Percentiles rank a stretch among this genome's conserved stretches.
Evolutionary conservation across 2,113 vertebrate species (phyloP).

Genomic region (Ranitomeya imitator): DNA sequence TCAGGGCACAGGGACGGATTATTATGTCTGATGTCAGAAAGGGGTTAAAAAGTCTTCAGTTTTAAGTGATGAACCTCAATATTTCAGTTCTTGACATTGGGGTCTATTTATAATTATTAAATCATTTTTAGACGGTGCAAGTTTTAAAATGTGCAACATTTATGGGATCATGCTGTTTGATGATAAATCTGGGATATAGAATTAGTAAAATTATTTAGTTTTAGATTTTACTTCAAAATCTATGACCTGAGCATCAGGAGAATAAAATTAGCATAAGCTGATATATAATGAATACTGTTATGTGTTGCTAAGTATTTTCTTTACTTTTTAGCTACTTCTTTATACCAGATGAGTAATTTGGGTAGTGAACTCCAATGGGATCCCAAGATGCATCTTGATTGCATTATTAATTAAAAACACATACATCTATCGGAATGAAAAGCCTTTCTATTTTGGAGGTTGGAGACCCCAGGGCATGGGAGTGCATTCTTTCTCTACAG

Average conservation of each 20-base stretch:
- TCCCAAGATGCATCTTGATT: neutral
- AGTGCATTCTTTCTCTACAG: neutral
- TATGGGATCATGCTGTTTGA: too few species aligned
- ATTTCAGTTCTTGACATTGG: too few species aligned
- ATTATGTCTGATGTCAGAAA: too few species aligned
- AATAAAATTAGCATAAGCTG: neutral
- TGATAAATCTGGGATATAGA: too few species aligned
- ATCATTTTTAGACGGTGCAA: too few species aligned
- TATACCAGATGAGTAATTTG: conserved; percentile 5
- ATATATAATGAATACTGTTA: neutral
- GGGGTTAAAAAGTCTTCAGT: too few species aligned
- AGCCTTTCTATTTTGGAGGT: conserved; percentile 15
- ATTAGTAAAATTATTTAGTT: neutral
- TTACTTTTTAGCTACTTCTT: neutral
- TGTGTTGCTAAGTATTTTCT: neutral
- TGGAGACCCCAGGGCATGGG: neutral
- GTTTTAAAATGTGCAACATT: too few species aligned
- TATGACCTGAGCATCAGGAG: neutral
- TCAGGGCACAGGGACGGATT: too few species aligned
- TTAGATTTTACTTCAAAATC: neutral
- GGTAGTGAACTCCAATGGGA: conserved; percentile 9
- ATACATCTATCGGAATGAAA: conserved; percentile 32
- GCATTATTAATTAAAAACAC: conserved; percentile 36
- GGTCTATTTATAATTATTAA: too few species aligned
- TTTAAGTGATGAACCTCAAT: too few species aligned